phyloP scores from a whole-genome alignment of 2,797 vertebrate species.

The Cottoperca gobio region DNA sequence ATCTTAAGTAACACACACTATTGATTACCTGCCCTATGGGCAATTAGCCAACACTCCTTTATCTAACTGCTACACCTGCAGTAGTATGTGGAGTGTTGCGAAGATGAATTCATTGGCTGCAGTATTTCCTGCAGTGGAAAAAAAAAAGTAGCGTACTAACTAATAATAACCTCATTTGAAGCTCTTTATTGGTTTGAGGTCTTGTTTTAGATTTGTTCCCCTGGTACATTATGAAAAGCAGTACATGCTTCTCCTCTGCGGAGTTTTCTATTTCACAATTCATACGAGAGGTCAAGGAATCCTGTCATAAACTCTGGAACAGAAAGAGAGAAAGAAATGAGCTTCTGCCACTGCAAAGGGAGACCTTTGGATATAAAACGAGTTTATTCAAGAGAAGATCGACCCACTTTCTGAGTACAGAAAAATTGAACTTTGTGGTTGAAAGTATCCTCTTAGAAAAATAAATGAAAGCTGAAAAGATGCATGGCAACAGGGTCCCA shows the following conservation, averaged over 20 bases:
- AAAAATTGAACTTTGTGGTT: conserved; percentile 24
- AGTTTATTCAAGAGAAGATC: conserved; percentile 32
- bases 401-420: conserved; percentile 17
- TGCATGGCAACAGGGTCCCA: conserved; percentile 17
- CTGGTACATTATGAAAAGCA: neutral
- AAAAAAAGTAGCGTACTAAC: neutral
- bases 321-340: conserved; percentile 25
- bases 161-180: neutral
- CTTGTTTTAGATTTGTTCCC: neutral
- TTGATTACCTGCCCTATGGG: conserved; percentile 42
- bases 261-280: conserved; percentile 17
- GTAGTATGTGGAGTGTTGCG: neutral
- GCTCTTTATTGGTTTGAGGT: neutral
- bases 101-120: neutral
- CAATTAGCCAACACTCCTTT: conserved; percentile 27
- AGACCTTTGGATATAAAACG: conserved; percentile 12
- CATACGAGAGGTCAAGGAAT: conserved; percentile 11
- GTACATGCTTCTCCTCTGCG: neutral
- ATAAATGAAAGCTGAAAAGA: conserved; percentile 17
- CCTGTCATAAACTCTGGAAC: conserved; percentile 21
- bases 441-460: conserved; percentile 40
- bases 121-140: neutral
- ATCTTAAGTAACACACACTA: conserved; percentile 32
- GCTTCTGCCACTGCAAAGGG: conserved; percentile 10
- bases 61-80: conserved; percentile 18